phyloP scores from a whole-genome alignment of 2,797 vertebrate species.

The Halcyon smyrnensis region DNA sequence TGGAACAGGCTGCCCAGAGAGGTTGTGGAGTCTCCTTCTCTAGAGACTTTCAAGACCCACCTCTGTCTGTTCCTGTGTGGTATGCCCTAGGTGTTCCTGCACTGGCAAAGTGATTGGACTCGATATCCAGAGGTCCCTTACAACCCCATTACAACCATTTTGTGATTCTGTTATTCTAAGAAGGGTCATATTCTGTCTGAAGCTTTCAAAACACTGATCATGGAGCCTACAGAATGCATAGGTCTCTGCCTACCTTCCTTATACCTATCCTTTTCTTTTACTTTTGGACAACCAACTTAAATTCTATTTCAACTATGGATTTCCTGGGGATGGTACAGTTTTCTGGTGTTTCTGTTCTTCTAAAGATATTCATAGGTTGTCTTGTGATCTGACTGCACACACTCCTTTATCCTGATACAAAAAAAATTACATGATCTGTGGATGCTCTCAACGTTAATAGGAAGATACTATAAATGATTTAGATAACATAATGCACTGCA shows the following conservation, averaged over 20 bases:
- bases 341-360: neutral
- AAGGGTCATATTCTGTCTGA: neutral
- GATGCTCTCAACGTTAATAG: neutral
- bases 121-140: too few relatives aligned
- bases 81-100: too few relatives aligned
- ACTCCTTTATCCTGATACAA: neutral
- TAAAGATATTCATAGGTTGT: neutral
- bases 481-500: neutral
- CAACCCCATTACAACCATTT: too few relatives aligned
- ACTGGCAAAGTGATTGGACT: too few relatives aligned
- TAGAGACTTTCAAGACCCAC: too few relatives aligned
- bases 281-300: neutral
- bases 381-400: neutral
- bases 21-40: too few relatives aligned
- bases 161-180: too few relatives aligned
- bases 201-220: neutral
- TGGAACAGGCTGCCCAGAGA: too few relatives aligned
- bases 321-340: neutral
- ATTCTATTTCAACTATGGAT: neutral
- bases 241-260: neutral
- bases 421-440: neutral
- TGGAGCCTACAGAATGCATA: neutral
- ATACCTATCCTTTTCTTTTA: neutral
- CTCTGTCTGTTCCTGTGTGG: too few relatives aligned
- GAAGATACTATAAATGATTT: neutral